Evolutionary conservation across 2,113 vertebrate species (phyloP), one percentile per base, ranked within the genome.

Genomic region (Calypte anna): DNA sequence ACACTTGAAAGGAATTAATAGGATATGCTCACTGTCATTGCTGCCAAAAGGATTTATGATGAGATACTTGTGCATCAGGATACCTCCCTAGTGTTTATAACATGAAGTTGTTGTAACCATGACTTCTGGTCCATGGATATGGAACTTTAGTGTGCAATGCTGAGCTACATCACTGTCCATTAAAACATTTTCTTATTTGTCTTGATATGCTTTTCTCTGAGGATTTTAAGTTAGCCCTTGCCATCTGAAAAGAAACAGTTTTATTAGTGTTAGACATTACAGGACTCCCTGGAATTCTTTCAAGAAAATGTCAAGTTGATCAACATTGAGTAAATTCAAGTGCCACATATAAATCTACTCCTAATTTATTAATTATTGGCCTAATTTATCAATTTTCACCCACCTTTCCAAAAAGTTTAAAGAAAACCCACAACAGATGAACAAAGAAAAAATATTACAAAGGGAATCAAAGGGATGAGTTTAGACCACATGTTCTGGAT

Each of bases 141-240:
- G 10, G 38, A 63, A n/a, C 10, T 12, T 6, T 61, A 75, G 36
- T 3, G 22, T 20, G 15, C 14, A 70, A 12, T 53, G 48, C 5
- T 27, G n/a, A 59, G 11, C 44, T 53, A 36, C 0, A 0, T 14
- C 21, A 36, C 43, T 68, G 70, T 40, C 40, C 40, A 40, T 40
- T 40, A 84, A 91, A 48, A 14, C 0, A 36, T 80, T 89, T 72
- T 51, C 46, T 68, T 80, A 22, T 57, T 76, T 77, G 23, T 38
- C 22, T 73, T 24, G 0, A 80, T 87, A 69, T 57, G 40, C 17
- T n/a, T 74, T n/a, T 19, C 74, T 16, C 27, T 40, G 38, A 74
- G 12, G n/a, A 57, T 73, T 86, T 83, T 33, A 66, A 77, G 18
- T 62, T 61, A 86, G 2, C 10, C 13, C 18, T 92, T 67, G 28